Percentiles rank a stretch among this genome's conserved stretches.
Evolutionary conservation across 2,888 invertebrate genomes (phyloP).

Genomic region (Sarcophaga variegata): DNA sequence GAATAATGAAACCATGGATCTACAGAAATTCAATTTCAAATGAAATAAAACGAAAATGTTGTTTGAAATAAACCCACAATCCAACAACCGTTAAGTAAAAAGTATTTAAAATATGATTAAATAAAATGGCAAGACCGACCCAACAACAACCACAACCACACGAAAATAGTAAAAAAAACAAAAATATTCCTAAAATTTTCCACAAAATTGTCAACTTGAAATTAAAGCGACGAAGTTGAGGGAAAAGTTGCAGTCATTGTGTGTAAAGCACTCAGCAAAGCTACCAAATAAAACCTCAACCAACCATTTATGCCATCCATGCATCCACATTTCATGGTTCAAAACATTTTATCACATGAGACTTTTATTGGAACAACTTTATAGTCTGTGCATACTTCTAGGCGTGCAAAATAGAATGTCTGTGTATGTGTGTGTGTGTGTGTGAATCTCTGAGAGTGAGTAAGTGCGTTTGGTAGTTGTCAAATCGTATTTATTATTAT

Average conservation of each 20-base stretch:
- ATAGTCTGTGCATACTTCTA: not conserved
- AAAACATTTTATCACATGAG: conserved; percentile 63
- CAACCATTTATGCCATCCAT: not conserved
- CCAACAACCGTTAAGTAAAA: not conserved
- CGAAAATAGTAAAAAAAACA: not conserved
- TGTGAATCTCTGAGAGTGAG: not conserved
- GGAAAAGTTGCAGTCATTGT: conserved; percentile 32
- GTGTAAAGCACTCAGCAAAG: not conserved
- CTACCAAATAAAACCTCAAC: conserved; percentile 16
- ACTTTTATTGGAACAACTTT: conserved; percentile 42
- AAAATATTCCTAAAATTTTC: conserved; percentile 38
- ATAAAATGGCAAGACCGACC: conserved; percentile 2
- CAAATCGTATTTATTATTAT: conserved; percentile 63
- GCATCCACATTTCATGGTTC: conserved; percentile 44
- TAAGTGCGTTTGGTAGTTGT: conserved; percentile 39
- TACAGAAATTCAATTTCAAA: no score
- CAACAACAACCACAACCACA: conserved; percentile 3
- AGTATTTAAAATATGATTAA: conserved; percentile 38
- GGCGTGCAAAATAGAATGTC: not conserved
- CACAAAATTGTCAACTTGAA: conserved; percentile 49
- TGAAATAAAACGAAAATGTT: no score
- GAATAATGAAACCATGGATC: no score
- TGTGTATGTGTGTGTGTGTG: not conserved
- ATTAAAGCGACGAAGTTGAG: conserved; percentile 18
- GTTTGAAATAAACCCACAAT: conserved; percentile 18